Base-by-base conservation (phyloP, 2,888 invertebrate species). In the Agrypnus murinus region DNA sequence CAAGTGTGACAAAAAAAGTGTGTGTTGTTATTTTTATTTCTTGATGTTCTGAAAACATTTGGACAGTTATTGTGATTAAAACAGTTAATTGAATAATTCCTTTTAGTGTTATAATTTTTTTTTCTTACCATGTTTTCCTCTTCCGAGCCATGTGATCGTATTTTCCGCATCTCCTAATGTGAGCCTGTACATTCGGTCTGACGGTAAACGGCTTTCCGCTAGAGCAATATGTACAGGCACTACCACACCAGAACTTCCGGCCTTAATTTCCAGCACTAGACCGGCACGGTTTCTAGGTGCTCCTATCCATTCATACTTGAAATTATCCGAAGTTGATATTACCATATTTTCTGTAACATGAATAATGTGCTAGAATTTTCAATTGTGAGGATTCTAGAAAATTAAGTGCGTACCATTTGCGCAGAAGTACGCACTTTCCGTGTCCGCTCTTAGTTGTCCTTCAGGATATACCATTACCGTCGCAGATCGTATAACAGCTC, bases 391-490 rank as follows among this genome's bases (percentile, higher is more conserved):
- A 15, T 5, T 25, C 5, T 25, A 25, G 5, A 25, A 25, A 15
- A 57, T 32, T 36, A 32, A 17, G 3, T 25, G 8, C 12, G 67
- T 80, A 91, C 91, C 91, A 78, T 91, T 91, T 6, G 91, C 91
- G 81, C 91, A 91, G 81, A 91, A 91, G 81, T 91, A 91, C 8
- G 91, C 91, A 77, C 91, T 91, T 81, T 91, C 91, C 0, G 91
- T 91, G 75, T 90, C 90, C n/a, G 89, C 89, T 71, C 88, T 86
- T 43, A 90, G 88, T 0, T 90, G 84, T 9, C 91, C 91, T 80
- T 91, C 91, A 0, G 90, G 89, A 9, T 89, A 86, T 2, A 91
- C 91, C 57, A 88, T 82, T 34, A 91, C 88, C 59, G 89, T 88
- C 1, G 89, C 90, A 0, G 90, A 90, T 48, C 89, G 86, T 69